Base-by-base conservation (phyloP, 1,140 invertebrate species). In the Drosophila parabipectinata region DNA sequence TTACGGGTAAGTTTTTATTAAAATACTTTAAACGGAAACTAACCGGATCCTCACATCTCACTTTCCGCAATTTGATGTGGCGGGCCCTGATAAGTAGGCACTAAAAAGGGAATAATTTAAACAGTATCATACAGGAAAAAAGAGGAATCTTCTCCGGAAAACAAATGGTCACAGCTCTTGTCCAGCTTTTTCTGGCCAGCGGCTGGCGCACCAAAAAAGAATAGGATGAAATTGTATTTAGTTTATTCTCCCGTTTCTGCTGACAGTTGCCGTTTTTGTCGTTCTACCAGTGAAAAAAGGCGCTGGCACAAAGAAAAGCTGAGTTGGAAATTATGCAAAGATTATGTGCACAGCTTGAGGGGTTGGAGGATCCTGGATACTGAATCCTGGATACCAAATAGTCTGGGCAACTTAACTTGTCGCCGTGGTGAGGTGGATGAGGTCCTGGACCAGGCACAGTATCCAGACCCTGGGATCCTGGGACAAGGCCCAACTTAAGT, bases 241-340 rank as follows among this genome's bases (percentile, higher is more conserved):
- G 55, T 79, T 68, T 66, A 37, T 69, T 75, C 58, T 52, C 28
- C 61, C 73, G 67, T 58, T 81, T 75, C 45, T 87, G 82, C 77
- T 85, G 81, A 85, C 80, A 85, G 80, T 81, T 72, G 83, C 77
- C 69, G 51, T 81, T 81, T 76, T 76, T 57, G 54, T 63, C 37
- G 74, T 62, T 62, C 48, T 53, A 52, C 69, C 7, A 57, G 48
- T 34, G 6, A 50, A 73, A 63, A 73, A 63, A 34, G 50, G 41
- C 37, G 30, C 12, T 54, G 34, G 26, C 21, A 52, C 9, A 59
- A 32, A 47, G 32, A 67, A 51, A 63, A 59, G 55, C 58, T 54
- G 68, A 76, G 61, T 26, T 63, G 63, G 78, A 88, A 87, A 87
- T 88, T 87, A 87, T 87, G 83, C 83, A 77, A 87, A 88, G 84